A percentile compares a stretch with the other conserved stretches of the same genome.
phyloP scores from a whole-genome alignment of 2,113 vertebrate genomes.

The Heloderma charlesbogerti region DNA sequence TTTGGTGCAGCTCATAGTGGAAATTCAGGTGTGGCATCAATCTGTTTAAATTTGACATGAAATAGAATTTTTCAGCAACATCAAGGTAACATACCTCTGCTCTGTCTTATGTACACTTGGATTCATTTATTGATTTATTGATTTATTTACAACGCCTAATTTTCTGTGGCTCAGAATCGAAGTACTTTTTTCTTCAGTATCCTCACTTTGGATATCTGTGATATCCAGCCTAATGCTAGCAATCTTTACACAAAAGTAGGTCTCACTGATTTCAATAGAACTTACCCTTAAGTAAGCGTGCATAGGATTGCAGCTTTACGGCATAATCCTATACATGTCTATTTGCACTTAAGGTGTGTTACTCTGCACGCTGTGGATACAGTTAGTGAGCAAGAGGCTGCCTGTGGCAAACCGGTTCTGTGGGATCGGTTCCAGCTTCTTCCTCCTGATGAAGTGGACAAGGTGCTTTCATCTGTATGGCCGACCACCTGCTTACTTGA shows the following conservation, averaged over 20 bases:
- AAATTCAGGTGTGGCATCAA: neutral
- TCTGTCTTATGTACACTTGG: neutral
- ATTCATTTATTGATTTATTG: neutral
- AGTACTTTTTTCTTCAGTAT: constrained; percentile 43
- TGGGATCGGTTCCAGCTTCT: too few species aligned
- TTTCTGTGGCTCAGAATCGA: neutral
- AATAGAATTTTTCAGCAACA: constrained; percentile 39
- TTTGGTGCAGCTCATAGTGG: constrained; percentile 9
- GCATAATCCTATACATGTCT: neutral
- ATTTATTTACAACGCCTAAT: constrained; percentile 21
- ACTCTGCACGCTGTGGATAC: too few species aligned
- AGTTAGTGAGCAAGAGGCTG: too few species aligned
- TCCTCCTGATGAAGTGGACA: too few species aligned
- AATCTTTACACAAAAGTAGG: constrained; percentile 37
- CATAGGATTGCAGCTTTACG: neutral
- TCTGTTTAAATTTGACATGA: neutral
- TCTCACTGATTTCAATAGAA: neutral
- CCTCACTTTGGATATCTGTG: constrained; percentile 18
- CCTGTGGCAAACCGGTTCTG: too few species aligned
- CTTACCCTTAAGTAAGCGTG: neutral
- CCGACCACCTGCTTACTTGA: too few species aligned
- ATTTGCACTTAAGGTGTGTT: neutral
- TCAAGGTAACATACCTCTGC: constrained; percentile 28
- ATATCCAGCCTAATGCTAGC: neutral
- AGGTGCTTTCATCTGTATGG: too few species aligned